Base-by-base conservation (phyloP, 2,113 vertebrate species). In the Illadopsis cleaveri region DNA sequence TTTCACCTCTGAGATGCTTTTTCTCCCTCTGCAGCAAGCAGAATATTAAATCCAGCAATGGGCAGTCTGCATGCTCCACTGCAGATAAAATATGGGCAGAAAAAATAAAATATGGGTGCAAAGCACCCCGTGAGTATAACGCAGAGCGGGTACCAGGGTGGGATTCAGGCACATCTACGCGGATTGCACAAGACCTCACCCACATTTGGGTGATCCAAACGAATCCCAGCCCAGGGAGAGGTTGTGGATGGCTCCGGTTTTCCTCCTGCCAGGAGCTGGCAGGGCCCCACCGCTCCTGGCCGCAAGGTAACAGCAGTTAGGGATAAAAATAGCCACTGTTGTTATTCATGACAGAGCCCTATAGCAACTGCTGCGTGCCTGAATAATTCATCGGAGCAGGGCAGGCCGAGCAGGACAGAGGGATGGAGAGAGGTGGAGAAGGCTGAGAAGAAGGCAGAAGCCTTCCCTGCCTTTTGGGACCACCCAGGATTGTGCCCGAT, bases 271-370 rank as follows among this genome's bases (percentile, higher is more conserved):
- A 7, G n/a, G 44, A 73, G 48, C 70, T 60, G 90, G 70, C 70
- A 23, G 60, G 21, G 58, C 69, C 54, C 31, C 38, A 5, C 62
- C 4, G 2, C 80, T 91, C 44, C 80, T 30, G 70, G 69, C 64
- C 2, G 5, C 35, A 48, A 81, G 87, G 94, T 95, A 96, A 96
- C 35, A 31, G 70, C 86, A 96, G 89, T 79, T 56, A 9, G 72
- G 71, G 90, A 88, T 96, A 96, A 97, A 97, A 97, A 97, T 96
- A 97, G 78, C 65, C 1, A 4, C 81, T 1, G 27, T 85, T 91
- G 90, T 90, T 90, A 94, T 91, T 92, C 87, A 33, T 17, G 53
- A 56, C 44, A 37, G 66, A 6, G 20, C 71, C 88, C 62, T 61
- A 5, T 30, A 54, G 94, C 93, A 94, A 65, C 93, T 35, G 81